Evolutionary conservation across 2,797 vertebrate species (phyloP).

Genomic region (Semotilus atromaculatus): DNA sequence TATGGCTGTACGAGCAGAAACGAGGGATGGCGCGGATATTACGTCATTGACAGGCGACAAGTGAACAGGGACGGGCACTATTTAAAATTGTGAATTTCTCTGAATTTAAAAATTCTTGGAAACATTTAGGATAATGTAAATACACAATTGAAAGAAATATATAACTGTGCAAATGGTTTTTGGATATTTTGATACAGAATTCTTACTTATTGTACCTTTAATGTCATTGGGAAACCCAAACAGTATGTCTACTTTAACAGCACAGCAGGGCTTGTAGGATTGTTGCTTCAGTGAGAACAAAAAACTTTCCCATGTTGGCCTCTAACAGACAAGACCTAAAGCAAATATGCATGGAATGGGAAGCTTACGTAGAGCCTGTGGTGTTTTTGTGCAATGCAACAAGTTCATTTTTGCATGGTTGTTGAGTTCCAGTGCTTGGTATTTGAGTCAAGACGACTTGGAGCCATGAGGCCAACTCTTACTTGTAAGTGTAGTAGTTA

Average conservation of each 20-base stretch:
- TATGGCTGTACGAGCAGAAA: too few species aligned
- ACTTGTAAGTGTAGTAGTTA: not conserved
- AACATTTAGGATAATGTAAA: too few species aligned
- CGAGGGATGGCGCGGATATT: too few species aligned
- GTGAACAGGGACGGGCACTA: too few species aligned
- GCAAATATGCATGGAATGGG: constrained; percentile 12
- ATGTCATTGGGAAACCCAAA: not conserved
- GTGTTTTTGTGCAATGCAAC: not conserved
- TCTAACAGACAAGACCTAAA: constrained; percentile 10
- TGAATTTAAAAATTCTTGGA: too few species aligned
- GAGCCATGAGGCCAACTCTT: not conserved
- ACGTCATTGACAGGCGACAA: too few species aligned
- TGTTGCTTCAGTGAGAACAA: not conserved
- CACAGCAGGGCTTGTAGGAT: not conserved
- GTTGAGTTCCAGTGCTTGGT: constrained; percentile 20
- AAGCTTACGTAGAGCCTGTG: constrained; percentile 3
- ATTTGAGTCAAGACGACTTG: constrained; percentile 20
- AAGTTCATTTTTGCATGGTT: not conserved
- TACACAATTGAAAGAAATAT: too few species aligned
- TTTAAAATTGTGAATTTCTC: too few species aligned
- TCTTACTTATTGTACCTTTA: too few species aligned
- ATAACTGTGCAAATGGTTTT: too few species aligned
- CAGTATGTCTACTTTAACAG: not conserved
- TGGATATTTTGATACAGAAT: too few species aligned
- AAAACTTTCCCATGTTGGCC: not conserved